Percentiles rank a stretch among this genome's conserved stretches.
These are phyloP conservation scores for Bos javanicus DNA, from an alignment of 2,113 vertebrate species.

Conservation along the genomic window DNA sequence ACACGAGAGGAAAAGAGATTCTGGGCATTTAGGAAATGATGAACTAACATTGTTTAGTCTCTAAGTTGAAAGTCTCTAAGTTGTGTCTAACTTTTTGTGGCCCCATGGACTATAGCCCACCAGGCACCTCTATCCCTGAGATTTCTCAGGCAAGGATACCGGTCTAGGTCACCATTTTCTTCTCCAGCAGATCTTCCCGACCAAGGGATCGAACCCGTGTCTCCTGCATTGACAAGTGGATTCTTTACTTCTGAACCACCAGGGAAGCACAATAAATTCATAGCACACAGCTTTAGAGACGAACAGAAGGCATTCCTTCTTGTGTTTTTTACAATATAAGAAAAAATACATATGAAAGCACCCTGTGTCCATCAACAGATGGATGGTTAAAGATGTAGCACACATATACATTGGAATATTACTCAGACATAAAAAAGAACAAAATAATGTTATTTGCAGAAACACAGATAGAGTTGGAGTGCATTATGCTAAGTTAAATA, in stretches of 20 bases:
- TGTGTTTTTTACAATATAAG: not conserved
- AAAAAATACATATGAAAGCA: not conserved
- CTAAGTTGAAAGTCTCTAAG: not conserved
- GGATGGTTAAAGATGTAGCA: not conserved
- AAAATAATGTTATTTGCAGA: not conserved
- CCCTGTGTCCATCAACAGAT: not conserved
- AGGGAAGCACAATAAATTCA: not conserved
- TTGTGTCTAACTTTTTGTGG: not conserved
- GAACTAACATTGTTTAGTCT: not conserved
- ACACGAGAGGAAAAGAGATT: not conserved
- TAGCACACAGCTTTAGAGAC: not conserved
- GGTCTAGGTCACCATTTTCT: not conserved
- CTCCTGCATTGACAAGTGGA: not conserved
- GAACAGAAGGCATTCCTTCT: not conserved
- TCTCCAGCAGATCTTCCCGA: not conserved
- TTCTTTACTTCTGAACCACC: not conserved
- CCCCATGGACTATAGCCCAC: not conserved
- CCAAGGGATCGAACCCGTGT: not conserved
- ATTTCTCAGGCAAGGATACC: not conserved
- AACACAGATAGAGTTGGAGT: not conserved
- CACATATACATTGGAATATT: not conserved
- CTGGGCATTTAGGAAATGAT: not conserved
- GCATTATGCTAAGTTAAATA: not conserved
- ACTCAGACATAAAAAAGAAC: not conserved
- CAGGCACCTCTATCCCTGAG: not conserved